phyloP scores from a whole-genome alignment of 2,888 invertebrate genomes.

The Stenolophus ochropezus region DNA sequence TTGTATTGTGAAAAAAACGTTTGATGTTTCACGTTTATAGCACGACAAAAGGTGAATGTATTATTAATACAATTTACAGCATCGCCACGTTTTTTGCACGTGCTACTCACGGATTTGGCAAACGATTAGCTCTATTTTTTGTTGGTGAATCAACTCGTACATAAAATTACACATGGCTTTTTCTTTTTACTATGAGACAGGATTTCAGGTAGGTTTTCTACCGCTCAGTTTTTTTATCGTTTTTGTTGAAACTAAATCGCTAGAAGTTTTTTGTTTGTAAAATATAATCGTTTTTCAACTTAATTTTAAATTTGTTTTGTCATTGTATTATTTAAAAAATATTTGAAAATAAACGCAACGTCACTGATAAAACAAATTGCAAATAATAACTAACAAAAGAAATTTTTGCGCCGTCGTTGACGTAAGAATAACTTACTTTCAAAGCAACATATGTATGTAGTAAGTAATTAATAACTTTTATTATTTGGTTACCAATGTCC shows the following conservation, averaged over 20 bases:
- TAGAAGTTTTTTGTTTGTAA: not conserved
- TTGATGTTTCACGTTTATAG: not conserved
- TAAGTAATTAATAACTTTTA: too few relatives aligned
- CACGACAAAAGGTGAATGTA: conserved; percentile 13
- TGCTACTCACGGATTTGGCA: not conserved
- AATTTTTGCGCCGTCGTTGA: too few relatives aligned
- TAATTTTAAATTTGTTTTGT: not conserved
- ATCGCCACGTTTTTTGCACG: conserved; percentile 13
- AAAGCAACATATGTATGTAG: too few relatives aligned
- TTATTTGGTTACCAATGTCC: too few relatives aligned
- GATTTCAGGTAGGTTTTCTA: not conserved
- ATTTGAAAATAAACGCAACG: too few relatives aligned
- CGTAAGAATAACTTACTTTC: too few relatives aligned
- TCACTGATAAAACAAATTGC: too few relatives aligned
- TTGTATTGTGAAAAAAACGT: not conserved
- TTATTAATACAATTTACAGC: not conserved
- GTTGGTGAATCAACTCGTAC: not conserved
- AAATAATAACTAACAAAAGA: too few relatives aligned
- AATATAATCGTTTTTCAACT: not conserved
- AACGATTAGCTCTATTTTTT: not conserved
- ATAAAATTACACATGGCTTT: not conserved
- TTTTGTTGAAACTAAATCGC: not conserved
- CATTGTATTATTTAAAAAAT: too few relatives aligned
- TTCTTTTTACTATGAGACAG: not conserved
- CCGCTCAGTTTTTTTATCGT: not conserved